A percentile compares a stretch with the other conserved stretches of the same genome.
These are phyloP conservation scores for Rhadinocentrus ornatus DNA, from an alignment of 2,797 vertebrate species.

Conservation along the genomic window DNA sequence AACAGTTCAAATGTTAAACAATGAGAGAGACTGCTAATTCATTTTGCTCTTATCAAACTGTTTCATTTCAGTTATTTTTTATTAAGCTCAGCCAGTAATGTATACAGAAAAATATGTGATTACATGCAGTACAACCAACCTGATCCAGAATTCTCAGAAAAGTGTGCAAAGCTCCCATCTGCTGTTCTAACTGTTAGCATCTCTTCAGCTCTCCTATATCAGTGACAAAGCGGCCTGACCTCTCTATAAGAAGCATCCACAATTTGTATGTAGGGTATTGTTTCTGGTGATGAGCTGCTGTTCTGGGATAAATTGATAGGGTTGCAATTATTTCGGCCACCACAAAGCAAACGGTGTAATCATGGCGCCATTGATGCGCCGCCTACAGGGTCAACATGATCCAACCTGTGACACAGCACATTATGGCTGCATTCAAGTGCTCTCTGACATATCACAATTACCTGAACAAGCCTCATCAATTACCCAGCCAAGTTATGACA, in stretches of 20 bases:
- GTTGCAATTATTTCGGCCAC: conserved; percentile 46
- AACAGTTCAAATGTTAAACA: conserved; percentile 38
- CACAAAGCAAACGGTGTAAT: conserved; percentile 47
- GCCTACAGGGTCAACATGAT: conserved; percentile 40
- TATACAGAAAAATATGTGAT: conserved; percentile 14
- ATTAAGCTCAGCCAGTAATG: conserved; percentile 40
- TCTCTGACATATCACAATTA: conserved; percentile 40
- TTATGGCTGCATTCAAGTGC: conserved; percentile 40
- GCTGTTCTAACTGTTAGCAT: conserved; percentile 30
- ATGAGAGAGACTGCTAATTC: conserved; percentile 20
- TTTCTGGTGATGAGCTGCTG: conserved; percentile 15
- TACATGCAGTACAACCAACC: conserved; percentile 12
- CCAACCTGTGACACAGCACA: conserved; percentile 38
- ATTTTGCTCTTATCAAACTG: conserved; percentile 38
- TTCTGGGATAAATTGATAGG: conserved; percentile 3
- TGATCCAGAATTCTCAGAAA: conserved; percentile 19
- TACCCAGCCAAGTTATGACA: conserved; percentile 6
- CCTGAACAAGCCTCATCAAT: conserved; percentile 17
- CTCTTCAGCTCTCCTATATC: not conserved
- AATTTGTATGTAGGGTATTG: conserved; percentile 13
- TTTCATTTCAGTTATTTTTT: conserved; percentile 35
- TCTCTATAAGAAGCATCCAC: conserved; percentile 12
- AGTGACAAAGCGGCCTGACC: conserved; percentile 41
- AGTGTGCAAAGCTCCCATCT: conserved; percentile 22
- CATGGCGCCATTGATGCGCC: conserved; percentile 29